Evolutionary conservation across 2,888 invertebrate species (phyloP).

Genomic region (Biston betularia): DNA sequence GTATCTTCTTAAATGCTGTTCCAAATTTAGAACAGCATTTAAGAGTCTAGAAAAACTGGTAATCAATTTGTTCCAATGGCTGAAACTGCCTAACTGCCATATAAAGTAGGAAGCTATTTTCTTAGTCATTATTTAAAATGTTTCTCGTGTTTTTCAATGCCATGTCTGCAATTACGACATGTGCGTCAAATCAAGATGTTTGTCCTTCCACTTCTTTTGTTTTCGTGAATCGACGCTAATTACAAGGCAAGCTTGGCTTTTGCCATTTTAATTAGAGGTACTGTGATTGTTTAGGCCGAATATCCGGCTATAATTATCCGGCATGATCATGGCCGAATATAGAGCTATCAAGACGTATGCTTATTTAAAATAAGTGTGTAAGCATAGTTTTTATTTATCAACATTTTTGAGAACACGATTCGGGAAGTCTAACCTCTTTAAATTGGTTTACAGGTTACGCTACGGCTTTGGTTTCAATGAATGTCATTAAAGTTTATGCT

Average conservation of each 20-base stretch:
- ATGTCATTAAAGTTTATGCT: background rate
- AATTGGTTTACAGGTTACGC: background rate
- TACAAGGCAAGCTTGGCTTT: constrained; percentile 40
- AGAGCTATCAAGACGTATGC: background rate
- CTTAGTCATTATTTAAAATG: constrained; percentile 20
- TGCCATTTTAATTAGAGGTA: constrained; percentile 36
- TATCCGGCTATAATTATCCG: constrained; percentile 5
- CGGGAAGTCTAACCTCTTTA: background rate
- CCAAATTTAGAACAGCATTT: background rate
- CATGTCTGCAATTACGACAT: constrained; percentile 42
- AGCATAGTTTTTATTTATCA: too few relatives aligned
- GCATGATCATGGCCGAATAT: background rate
- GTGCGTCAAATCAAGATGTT: constrained; percentile 36
- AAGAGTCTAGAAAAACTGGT: background rate
- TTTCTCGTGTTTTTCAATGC: constrained; percentile 50
- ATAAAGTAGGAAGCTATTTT: constrained; percentile 25
- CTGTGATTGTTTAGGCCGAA: constrained; percentile 27
- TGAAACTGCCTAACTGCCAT: constrained; percentile 13
- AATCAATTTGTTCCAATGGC: constrained; percentile 19
- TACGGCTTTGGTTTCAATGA: background rate
- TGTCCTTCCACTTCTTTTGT: constrained; percentile 65
- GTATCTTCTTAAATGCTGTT: too few relatives aligned
- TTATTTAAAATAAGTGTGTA: background rate
- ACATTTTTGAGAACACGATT: background rate
- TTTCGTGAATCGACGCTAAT: constrained; percentile 62